phyloP scores from a whole-genome alignment of 2,113 vertebrate species.

The Aegithalos caudatus region DNA sequence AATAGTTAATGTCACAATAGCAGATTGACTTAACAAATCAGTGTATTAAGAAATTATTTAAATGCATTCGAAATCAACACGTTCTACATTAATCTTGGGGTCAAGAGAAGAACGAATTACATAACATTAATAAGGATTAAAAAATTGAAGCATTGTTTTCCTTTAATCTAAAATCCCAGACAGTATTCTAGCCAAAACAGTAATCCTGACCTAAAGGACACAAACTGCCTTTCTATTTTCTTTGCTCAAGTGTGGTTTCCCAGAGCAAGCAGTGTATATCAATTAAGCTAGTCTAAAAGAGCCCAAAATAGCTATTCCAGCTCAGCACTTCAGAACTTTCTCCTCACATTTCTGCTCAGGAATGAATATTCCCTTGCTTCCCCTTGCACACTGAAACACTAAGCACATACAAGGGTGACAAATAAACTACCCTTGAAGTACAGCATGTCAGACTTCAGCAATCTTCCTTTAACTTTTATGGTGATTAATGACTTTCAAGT shows the following conservation, averaged over 20 bases:
- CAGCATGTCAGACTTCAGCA: not conserved
- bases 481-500: not conserved
- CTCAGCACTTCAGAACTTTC: not conserved
- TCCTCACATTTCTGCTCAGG: not conserved
- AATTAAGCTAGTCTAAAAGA: not conserved
- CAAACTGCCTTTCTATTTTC: not conserved
- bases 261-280: not conserved
- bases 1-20: not conserved
- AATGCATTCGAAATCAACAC: not conserved
- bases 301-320: not conserved
- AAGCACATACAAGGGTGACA: not conserved
- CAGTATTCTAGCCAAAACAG: not conserved
- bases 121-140: not conserved
- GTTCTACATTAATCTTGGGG: not conserved
- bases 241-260: not conserved
- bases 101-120: not conserved
- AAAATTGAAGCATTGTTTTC: not conserved
- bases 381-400: not conserved
- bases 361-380: not conserved
- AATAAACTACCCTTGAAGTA: not conserved
- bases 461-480: not conserved
- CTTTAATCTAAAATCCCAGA: slow-evolving; percentile 6
- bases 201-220: not conserved
- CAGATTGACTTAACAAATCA: not conserved
- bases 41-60: not conserved